Evolutionary conservation across 2,888 invertebrate species (phyloP), one percentile per base, ranked within the genome.

Genomic region (Drosophila koepferae): DNA sequence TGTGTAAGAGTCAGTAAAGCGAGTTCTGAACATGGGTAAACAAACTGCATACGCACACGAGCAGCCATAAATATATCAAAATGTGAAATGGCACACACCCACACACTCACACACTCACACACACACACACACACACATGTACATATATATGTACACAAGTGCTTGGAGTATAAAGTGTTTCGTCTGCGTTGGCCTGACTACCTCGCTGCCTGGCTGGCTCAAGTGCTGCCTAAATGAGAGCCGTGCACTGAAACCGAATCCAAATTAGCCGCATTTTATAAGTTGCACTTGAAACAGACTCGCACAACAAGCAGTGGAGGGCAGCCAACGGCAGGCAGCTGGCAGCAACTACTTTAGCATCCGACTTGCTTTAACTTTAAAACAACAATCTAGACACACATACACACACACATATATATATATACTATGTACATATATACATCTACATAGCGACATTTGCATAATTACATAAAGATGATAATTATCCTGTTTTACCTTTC

Each of bases 261-360:
- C 79, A 83, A 84, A 86, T 86, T 84, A 84, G 75, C 84, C 77
- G 77, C 75, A 73, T 71, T 86, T 86, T 80, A 74, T 74, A 77
- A 72, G 73, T 67, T 74, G 71, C 68, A 71, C 71, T 74, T 68
- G 72, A 63, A 80, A 59, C 65, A 67, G 67, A 69, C 63, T 56
- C 34, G 48, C 58, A 59, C 46, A 63, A 38, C 46, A 63, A 38
- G 31, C 46, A 12, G 53, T 40, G 20, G 53, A 51, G 63, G 48
- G 55, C 51, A 53, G 36, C 49, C 46, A 34, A 62, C 71, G 51
- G 36, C 53, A 18, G 44, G 48, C 59, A 54, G 40, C 54, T 23
- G 46, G 58, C 62, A 44, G 49, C 36, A 23, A 40, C 40, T 20
- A 20, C 20, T 18, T 59, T 40, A 51, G 51, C 46, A 48, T 43